A percentile compares a stretch with the other conserved stretches of the same genome.
Conservation (phyloP, 1,140 invertebrate species). For the Thereuonema tuberculata region DNA sequence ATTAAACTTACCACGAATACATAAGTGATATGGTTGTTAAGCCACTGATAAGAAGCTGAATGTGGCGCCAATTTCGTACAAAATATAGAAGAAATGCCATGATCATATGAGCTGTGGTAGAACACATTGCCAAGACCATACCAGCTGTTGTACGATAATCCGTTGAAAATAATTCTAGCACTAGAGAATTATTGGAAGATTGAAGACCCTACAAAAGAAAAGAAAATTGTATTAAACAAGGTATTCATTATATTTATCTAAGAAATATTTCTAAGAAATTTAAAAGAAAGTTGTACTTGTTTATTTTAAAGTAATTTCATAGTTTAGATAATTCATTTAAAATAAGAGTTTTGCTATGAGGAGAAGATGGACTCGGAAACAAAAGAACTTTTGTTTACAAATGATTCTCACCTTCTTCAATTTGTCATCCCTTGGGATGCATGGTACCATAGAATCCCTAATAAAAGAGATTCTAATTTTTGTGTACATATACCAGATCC, state of each 20-base stretch:
- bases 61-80: conserved; percentile 35
- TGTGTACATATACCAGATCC: too few relatives aligned
- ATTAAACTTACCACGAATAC: neutral
- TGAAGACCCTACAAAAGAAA: conserved; percentile 7
- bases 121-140: conserved; percentile 30
- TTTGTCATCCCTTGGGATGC: too few relatives aligned
- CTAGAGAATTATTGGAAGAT: conserved; percentile 18
- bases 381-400: too few relatives aligned
- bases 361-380: too few relatives aligned
- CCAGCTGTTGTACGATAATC: conserved; percentile 35
- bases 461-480: too few relatives aligned
- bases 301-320: too few relatives aligned
- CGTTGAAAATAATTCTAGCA: conserved; percentile 39
- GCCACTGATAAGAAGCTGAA: conserved; percentile 33
- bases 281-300: too few relatives aligned
- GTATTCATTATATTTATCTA: neutral
- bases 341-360: too few relatives aligned
- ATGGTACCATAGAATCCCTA: too few relatives aligned
- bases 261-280: too few relatives aligned
- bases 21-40: conserved; percentile 22
- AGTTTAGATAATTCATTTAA: too few relatives aligned
- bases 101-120: conserved; percentile 31
- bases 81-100: conserved; percentile 31
- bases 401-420: too few relatives aligned
- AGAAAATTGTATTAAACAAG: neutral